Conservation (phyloP, 2,888 invertebrate species). For the Drosophila fulvimacula region DNA sequence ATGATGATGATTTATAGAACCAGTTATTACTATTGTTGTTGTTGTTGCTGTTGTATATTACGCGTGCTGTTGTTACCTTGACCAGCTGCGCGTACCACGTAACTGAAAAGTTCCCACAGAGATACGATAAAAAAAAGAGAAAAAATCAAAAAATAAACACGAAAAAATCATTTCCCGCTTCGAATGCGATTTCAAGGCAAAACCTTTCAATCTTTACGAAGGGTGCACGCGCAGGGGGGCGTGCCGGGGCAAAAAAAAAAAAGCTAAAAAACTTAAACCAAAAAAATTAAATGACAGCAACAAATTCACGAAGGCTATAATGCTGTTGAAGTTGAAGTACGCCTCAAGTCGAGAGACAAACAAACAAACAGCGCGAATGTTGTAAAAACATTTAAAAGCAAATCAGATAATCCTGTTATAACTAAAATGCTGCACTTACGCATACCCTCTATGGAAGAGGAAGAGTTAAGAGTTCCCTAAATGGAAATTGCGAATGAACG, state of each 20-base stretch:
- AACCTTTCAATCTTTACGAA: slow-evolving; percentile 70
- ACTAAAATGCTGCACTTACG: neutral
- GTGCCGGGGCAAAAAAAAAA: slow-evolving; percentile 11
- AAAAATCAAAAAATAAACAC: slow-evolving; percentile 23
- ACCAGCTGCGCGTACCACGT: slow-evolving; percentile 44
- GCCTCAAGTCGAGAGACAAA: slow-evolving; percentile 30
- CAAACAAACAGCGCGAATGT: slow-evolving; percentile 26
- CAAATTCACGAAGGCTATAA: slow-evolving; percentile 43
- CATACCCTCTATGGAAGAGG: slow-evolving; percentile 7
- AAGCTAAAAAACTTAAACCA: slow-evolving; percentile 9
- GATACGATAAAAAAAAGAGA: slow-evolving; percentile 23
- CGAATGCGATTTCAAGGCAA: slow-evolving; percentile 73
- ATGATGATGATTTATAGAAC: slow-evolving; percentile 63
- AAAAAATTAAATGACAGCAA: slow-evolving; percentile 21
- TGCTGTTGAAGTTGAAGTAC: slow-evolving; percentile 38
- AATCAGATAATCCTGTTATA: slow-evolving; percentile 2
- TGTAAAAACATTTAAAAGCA: slow-evolving; percentile 24
- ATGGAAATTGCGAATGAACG: neutral
- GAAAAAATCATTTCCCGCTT: slow-evolving; percentile 70
- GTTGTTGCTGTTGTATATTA: slow-evolving; percentile 19
- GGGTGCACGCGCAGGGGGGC: slow-evolving; percentile 51
- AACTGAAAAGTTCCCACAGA: slow-evolving; percentile 66
- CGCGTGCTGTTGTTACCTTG: slow-evolving; percentile 53
- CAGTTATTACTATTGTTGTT: slow-evolving; percentile 20
- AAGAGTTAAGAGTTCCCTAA: neutral